These are phyloP conservation scores for Daktulosphaira vitifoliae DNA, from an alignment of 1,140 invertebrate genomes.

Conservation along the genomic window DNA sequence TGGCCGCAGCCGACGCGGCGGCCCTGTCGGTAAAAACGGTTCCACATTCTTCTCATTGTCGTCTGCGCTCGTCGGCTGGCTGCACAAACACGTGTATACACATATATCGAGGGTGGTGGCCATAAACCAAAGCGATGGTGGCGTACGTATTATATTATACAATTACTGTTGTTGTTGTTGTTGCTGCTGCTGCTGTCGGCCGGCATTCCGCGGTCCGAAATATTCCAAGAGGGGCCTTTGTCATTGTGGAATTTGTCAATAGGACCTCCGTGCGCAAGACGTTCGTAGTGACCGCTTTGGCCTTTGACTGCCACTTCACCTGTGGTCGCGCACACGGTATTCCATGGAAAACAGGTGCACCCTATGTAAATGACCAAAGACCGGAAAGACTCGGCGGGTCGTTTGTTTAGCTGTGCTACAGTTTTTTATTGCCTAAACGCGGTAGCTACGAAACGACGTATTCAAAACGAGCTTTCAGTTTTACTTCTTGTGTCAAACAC, in stretches of 20 bases:
- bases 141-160: not conserved
- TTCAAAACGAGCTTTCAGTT: too few relatives aligned
- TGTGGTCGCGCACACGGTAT: too few relatives aligned
- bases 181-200: not conserved
- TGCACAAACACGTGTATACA: conserved; percentile 22
- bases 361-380: too few relatives aligned
- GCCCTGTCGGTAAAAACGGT: too few relatives aligned
- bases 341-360: too few relatives aligned
- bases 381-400: too few relatives aligned
- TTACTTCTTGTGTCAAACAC: too few relatives aligned
- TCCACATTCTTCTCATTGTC: conserved; percentile 20
- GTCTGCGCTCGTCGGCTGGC: conserved; percentile 19
- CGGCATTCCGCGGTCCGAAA: too few relatives aligned
- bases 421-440: too few relatives aligned
- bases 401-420: too few relatives aligned
- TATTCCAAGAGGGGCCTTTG: not conserved
- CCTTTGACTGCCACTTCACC: not conserved
- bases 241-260: conserved; percentile 6
- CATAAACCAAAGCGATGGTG: not conserved
- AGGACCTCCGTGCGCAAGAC: not conserved
- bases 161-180: not conserved
- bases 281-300: not conserved
- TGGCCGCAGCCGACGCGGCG: not conserved
- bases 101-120: not conserved
- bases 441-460: too few relatives aligned